These are phyloP conservation scores for Yponomeuta evonymella DNA, from an alignment of 2,888 invertebrate genomes.

Conservation along the genomic window DNA sequence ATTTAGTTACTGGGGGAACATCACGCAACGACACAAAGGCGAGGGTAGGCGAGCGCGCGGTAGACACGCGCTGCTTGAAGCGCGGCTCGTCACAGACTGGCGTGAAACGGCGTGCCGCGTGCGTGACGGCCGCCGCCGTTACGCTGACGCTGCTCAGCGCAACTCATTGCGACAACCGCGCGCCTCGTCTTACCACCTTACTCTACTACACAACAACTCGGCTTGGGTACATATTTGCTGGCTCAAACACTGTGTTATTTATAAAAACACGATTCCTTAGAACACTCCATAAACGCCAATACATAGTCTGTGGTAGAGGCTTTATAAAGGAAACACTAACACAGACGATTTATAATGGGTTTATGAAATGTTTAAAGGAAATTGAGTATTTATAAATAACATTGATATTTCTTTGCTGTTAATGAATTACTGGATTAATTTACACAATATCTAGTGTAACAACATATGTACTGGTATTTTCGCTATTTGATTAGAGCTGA, in stretches of 20 bases:
- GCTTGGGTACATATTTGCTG: background rate
- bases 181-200: background rate
- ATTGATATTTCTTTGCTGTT: no score
- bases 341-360: no score
- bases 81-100: slow-evolving; percentile 60
- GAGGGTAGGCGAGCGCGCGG: slow-evolving; percentile 16
- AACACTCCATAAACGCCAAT: no score
- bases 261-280: no score
- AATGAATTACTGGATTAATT: background rate
- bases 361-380: no score
- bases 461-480: no score
- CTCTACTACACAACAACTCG: background rate
- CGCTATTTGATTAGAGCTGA: no score
- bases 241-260: background rate
- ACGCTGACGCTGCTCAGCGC: slow-evolving; percentile 29
- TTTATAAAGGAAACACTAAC: no score
- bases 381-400: background rate
- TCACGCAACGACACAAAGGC: slow-evolving; percentile 31
- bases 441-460: background rate
- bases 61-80: slow-evolving; percentile 29
- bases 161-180: slow-evolving; percentile 43
- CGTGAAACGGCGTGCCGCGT: slow-evolving; percentile 23
- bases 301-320: no score
- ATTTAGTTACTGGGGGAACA: slow-evolving; percentile 11
- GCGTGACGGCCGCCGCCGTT: slow-evolving; percentile 25